These are phyloP conservation scores for Frankliniella fusca DNA, from an alignment of 2,888 invertebrate species.

Conservation along the genomic window DNA sequence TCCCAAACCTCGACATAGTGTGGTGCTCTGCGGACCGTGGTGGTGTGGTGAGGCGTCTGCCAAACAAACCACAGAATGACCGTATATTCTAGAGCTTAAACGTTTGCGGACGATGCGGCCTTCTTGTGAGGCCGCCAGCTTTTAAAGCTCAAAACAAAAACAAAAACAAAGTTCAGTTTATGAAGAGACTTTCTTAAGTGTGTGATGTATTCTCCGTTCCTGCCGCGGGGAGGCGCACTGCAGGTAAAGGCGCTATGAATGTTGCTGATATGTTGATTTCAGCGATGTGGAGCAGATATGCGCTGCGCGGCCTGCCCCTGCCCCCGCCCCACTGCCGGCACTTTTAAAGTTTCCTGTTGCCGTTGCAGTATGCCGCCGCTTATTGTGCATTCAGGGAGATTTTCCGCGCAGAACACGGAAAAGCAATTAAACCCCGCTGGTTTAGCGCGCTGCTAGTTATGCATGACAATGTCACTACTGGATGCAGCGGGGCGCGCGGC, in stretches of 20 bases:
- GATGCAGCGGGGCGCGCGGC: background rate
- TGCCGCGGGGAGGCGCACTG: background rate
- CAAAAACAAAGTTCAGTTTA: no score
- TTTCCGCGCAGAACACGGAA: background rate
- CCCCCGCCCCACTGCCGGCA: background rate
- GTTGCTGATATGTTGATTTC: constrained; percentile 22
- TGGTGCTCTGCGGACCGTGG: background rate
- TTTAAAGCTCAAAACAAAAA: no score
- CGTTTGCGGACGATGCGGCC: no score
- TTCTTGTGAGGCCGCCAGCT: no score
- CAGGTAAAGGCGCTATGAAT: constrained; percentile 11
- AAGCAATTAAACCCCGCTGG: constrained; percentile 11
- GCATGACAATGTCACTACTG: background rate
- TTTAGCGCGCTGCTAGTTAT: no score
- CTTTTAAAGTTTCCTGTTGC: background rate
- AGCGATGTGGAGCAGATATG: background rate
- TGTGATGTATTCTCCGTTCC: no score
- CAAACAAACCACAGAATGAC: no score
- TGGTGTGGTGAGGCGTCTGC: background rate
- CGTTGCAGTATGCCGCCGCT: no score
- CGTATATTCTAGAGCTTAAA: no score
- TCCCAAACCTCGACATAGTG: background rate
- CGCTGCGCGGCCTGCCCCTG: background rate
- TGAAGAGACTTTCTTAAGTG: no score
- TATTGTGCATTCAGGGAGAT: no score